These are phyloP conservation scores for Leucozona laternaria DNA, from an alignment of 2,888 invertebrate species.

Conservation along the genomic window DNA sequence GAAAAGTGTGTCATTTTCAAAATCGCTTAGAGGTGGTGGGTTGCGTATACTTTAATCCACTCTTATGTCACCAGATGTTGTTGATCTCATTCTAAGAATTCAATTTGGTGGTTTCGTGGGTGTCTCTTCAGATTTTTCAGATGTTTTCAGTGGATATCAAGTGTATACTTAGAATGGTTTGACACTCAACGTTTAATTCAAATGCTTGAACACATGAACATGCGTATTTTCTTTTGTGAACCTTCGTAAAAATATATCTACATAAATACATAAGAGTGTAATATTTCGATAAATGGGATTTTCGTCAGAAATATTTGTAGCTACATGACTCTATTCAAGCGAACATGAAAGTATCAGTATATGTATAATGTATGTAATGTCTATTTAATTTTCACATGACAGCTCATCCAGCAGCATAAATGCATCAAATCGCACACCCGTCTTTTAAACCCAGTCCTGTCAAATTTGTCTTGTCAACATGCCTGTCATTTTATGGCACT, in stretches of 20 bases:
- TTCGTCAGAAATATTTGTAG: conserved; percentile 14
- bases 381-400: conserved; percentile 1
- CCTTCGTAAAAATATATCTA: not conserved
- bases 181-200: conserved; percentile 16
- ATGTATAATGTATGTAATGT: not conserved
- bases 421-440: conserved; percentile 4
- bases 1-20: too few relatives aligned
- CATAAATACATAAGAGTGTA: not conserved
- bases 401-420: conserved; percentile 17
- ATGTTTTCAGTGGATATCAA: not conserved
- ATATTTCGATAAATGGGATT: conserved; percentile 23
- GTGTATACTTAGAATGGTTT: not conserved
- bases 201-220: conserved; percentile 4
- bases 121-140: too few relatives aligned
- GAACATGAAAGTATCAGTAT: not conserved
- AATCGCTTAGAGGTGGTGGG: too few relatives aligned
- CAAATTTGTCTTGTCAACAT: conserved; percentile 21
- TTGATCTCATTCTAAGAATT: too few relatives aligned
- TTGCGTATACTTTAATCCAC: too few relatives aligned
- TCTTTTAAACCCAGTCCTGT: conserved; percentile 5
- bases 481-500: not conserved
- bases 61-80: too few relatives aligned
- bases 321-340: not conserved
- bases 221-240: not conserved
- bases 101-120: too few relatives aligned